These are phyloP conservation scores for Anorthoa munda DNA, from an alignment of 2,888 invertebrate species.

Conservation along the genomic window DNA sequence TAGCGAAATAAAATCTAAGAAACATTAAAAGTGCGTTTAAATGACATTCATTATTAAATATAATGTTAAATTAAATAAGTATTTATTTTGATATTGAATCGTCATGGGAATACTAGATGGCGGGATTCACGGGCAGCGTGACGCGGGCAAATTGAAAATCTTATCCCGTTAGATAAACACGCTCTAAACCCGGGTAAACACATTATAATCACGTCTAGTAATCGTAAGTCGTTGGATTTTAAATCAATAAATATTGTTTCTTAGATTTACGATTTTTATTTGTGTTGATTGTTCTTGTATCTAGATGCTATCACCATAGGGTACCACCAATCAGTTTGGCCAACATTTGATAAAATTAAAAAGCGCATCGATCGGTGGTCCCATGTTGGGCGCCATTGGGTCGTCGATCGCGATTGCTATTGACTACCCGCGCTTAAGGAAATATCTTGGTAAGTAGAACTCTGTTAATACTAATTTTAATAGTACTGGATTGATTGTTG, in stretches of 20 bases:
- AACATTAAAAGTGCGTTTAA: not conserved
- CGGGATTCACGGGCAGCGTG: not conserved
- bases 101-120: not conserved
- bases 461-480: not conserved
- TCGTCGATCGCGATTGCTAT: not conserved
- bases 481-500: not conserved
- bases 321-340: not conserved
- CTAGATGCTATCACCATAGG: not conserved
- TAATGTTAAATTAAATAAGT: not conserved
- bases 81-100: not conserved
- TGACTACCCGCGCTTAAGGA: not conserved
- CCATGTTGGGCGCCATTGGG: not conserved
- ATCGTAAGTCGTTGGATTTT: no score
- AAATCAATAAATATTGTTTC: no score
- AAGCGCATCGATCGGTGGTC: not conserved
- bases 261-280: no score
- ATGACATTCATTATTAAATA: not conserved
- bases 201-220: no score
- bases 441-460: not conserved
- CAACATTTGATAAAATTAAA: not conserved
- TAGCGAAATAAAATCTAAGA: not conserved
- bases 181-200: no score
- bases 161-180: no score
- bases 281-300: no score
- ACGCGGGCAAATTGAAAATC: not conserved